A percentile compares a stretch with the other conserved stretches of the same genome.
Evolutionary conservation across 2,113 vertebrate genomes (phyloP).

Genomic region (Bos javanicus): DNA sequence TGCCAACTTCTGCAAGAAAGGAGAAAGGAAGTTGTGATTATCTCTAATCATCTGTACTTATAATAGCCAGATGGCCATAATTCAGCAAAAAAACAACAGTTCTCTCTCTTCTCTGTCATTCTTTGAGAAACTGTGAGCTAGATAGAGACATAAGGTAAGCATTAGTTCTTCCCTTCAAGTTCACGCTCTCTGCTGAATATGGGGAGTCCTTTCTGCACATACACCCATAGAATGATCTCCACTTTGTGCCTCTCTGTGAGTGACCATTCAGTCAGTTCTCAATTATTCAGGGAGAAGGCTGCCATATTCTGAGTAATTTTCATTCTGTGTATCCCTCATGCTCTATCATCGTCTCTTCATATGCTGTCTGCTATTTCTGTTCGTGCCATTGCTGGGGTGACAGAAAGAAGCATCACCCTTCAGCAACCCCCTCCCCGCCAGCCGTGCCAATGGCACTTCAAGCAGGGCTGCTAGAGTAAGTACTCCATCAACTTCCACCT

Average conservation of each 20-base stretch:
- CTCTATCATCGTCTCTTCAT: constrained; percentile 44
- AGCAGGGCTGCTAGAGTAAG: neutral
- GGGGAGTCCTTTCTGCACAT: neutral
- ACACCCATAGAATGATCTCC: neutral
- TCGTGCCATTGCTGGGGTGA: constrained; percentile 30
- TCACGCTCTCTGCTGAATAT: neutral
- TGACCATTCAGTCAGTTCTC: neutral
- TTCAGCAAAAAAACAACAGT: neutral
- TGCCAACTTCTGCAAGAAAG: constrained; percentile 28
- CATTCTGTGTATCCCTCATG: constrained; percentile 7
- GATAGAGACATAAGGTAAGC: neutral
- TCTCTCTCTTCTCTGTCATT: neutral
- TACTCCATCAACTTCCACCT: constrained; percentile 49
- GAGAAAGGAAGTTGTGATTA: constrained; percentile 20
- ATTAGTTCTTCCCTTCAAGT: neutral
- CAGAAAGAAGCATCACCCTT: constrained; percentile 50
- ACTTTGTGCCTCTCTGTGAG: neutral
- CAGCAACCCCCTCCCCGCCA: neutral
- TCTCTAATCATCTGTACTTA: constrained; percentile 35
- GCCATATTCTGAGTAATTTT: constrained; percentile 40
- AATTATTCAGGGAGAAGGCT: neutral
- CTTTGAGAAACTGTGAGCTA: constrained; percentile 1
- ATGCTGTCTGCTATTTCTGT: constrained; percentile 57
- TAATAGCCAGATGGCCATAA: constrained; percentile 47
- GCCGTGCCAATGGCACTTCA: neutral